Percentiles rank a stretch among this genome's conserved stretches.
These are phyloP conservation scores for Morone saxatilis DNA, from an alignment of 2,113 vertebrate genomes.

Conservation along the genomic window DNA sequence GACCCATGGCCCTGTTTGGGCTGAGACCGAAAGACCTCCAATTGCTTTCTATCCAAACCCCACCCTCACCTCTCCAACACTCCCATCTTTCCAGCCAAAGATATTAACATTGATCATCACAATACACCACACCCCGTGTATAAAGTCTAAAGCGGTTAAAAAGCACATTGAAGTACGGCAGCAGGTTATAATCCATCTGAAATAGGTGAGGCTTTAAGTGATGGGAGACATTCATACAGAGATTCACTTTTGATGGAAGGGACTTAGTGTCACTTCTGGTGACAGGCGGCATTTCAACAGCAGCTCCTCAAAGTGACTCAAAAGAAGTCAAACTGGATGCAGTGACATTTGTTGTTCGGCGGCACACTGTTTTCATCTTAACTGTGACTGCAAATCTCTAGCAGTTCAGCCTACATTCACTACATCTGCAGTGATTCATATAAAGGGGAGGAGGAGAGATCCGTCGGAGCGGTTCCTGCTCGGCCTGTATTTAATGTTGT, in stretches of 20 bases:
- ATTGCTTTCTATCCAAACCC: constrained; percentile 26
- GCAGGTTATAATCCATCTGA: constrained; percentile 48
- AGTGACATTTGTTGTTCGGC: constrained; percentile 41
- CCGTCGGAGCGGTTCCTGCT: neutral
- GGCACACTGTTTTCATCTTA: constrained; percentile 29
- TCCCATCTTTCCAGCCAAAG: neutral
- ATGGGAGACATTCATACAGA: constrained; percentile 25
- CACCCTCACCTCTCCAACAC: constrained; percentile 39
- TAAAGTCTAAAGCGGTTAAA: constrained; percentile 15
- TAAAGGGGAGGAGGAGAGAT: constrained; percentile 9
- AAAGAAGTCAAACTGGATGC: constrained; percentile 62
- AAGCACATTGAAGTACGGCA: constrained; percentile 7
- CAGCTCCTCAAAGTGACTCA: constrained; percentile 51
- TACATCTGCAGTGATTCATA: constrained; percentile 47
- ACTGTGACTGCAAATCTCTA: constrained; percentile 24
- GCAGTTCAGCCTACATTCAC: neutral
- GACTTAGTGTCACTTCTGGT: constrained; percentile 49
- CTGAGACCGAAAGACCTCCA: constrained; percentile 33
- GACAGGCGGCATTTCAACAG: constrained; percentile 40
- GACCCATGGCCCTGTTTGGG: neutral
- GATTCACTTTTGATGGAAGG: constrained; percentile 28
- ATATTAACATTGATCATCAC: constrained; percentile 48
- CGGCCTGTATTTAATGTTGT: constrained; percentile 49
- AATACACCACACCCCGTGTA: constrained; percentile 26
- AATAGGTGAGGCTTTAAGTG: constrained; percentile 8